Evolutionary conservation across 2,113 vertebrate species (phyloP).

Genomic region (Zosterops pallidus): DNA sequence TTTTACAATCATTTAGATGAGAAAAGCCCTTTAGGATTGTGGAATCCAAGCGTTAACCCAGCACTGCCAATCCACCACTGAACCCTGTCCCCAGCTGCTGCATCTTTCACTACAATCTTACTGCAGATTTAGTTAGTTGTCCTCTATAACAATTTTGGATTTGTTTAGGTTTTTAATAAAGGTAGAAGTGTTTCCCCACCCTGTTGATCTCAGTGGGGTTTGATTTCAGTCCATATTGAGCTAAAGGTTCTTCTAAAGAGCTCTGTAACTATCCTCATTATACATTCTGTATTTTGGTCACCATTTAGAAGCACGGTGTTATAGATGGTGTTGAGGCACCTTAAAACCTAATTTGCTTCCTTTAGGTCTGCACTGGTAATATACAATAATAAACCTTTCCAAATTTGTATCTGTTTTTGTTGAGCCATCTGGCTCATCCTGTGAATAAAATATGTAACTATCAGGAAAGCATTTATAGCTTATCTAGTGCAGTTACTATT

Average conservation of each 20-base stretch:
- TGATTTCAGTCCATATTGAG: not conserved
- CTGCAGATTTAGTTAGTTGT: not conserved
- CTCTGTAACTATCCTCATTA: not conserved
- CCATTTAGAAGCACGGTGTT: not conserved
- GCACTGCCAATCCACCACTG: not conserved
- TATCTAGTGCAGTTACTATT: not conserved
- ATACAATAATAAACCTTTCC: not conserved
- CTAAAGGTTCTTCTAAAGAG: not conserved
- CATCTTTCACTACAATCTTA: not conserved
- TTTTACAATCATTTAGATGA: not conserved
- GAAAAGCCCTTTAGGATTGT: not conserved
- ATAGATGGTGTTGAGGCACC: not conserved
- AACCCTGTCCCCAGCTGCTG: not conserved
- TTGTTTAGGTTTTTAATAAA: not conserved
- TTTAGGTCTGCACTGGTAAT: not conserved
- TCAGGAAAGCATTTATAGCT: not conserved
- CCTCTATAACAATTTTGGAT: not conserved
- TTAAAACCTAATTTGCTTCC: not conserved
- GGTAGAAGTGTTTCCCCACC: not conserved
- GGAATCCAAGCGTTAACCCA: not conserved
- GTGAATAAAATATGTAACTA: conserved; percentile 4
- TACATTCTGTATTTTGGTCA: not conserved
- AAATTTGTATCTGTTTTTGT: not conserved
- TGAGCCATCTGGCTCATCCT: not conserved
- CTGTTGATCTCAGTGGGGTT: not conserved